Evolutionary conservation across 2,797 vertebrate species (phyloP).

Genomic region (Coendou prehensilis): DNA sequence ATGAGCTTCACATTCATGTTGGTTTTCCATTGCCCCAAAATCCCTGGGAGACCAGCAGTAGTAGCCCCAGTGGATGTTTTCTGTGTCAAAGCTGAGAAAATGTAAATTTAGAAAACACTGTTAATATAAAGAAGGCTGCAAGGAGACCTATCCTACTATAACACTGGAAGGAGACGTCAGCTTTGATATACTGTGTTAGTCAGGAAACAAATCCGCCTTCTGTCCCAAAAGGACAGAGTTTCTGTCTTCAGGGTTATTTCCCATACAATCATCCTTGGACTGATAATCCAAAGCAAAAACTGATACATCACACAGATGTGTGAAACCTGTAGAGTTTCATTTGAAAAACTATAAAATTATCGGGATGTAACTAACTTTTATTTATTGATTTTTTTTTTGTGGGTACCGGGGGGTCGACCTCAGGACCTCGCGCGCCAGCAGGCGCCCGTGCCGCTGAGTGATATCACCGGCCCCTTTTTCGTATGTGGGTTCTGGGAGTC

Average conservation of each 20-base stretch:
- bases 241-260: conserved; percentile 23
- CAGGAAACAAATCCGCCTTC: conserved; percentile 16
- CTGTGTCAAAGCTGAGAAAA: conserved; percentile 39
- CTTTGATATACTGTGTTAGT: neutral
- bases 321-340: neutral
- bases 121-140: neutral
- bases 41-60: neutral
- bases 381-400: too few species aligned
- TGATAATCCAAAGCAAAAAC: neutral
- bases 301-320: neutral
- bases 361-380: neutral
- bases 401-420: too few species aligned
- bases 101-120: conserved; percentile 1
- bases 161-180: neutral
- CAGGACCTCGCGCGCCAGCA: too few species aligned
- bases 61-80: neutral
- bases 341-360: neutral
- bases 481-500: too few species aligned
- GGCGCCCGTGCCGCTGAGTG: too few species aligned
- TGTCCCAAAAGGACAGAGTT: neutral
- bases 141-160: neutral
- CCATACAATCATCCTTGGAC: neutral
- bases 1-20: neutral
- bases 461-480: too few species aligned
- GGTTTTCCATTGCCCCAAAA: neutral